Base-by-base conservation (phyloP, 2,888 invertebrate genomes). In the Agrochola circellaris region DNA sequence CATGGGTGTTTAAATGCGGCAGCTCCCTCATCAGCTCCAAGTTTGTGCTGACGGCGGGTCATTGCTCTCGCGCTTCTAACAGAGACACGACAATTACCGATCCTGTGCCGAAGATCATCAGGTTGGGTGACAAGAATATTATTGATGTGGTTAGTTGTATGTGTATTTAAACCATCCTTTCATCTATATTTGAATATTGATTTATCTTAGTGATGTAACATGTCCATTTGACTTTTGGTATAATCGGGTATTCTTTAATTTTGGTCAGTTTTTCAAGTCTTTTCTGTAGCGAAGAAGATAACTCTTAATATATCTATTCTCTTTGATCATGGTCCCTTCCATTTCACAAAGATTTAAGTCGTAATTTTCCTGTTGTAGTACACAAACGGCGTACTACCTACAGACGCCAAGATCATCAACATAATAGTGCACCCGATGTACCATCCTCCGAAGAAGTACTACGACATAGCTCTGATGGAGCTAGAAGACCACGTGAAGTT, bases 1-100 rank as follows among this genome's bases (percentile, higher is more conserved):
- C 88, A 0, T 95, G 93, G 93, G 65, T 91, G 17, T 95, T 95
- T 85, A 93, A 93, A 84, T 98, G 98, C 89, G 98, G 98, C 0
- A 97, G 98, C 7, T 97, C 97, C 1, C 93, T 98, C 9, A 97
- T 98, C 75, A 97, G 97, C 71, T 95, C 97, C 34, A 96, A 95
- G 69, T 98, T 97, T 89, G 96, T 98, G 5, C 89, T 98, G 56
- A 98, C 98, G 0, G 98, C 98, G 0, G 98, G 97, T 0, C 98
- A 98, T 91, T 98, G 98, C 87, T 90, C 93, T 8, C 90, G 81
- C 7, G 89, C 91, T 1, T 92, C 93, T 0, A 54, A 85, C 0
- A 82, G 87, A 26, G 91, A 92, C n/a, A 87, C 90, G 5, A 86
- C 87, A 20, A 86, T 94, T 61, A 79, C 89, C 5, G 92, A 92